Conservation (phyloP, 2,113 vertebrate genomes). For the Erythrolamprus reginae region DNA sequence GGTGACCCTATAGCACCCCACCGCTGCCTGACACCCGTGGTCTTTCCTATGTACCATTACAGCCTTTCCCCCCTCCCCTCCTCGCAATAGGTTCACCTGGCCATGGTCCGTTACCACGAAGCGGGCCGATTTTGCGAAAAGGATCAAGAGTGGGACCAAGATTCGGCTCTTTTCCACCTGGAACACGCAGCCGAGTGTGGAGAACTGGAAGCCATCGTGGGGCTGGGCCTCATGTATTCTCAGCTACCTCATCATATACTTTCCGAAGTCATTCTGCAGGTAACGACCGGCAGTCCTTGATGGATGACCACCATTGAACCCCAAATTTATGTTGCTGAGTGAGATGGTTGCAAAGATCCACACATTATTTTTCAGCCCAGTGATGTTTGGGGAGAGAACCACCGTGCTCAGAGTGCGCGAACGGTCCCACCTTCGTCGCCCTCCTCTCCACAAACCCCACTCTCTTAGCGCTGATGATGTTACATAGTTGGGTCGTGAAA, state of each 20-base stretch:
- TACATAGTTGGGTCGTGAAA: too few relatives aligned
- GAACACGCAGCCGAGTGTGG: slow-evolving; percentile 88
- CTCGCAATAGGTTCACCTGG: slow-evolving; percentile 86
- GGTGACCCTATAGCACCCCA: too few relatives aligned
- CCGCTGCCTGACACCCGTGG: neutral
- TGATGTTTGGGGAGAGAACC: neutral
- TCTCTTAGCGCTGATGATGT: too few relatives aligned
- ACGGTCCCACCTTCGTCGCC: neutral
- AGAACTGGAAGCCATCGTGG: slow-evolving; percentile 92
- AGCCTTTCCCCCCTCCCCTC: neutral
- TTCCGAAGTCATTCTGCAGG: slow-evolving; percentile 80
- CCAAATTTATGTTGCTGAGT: neutral
- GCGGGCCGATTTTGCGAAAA: slow-evolving; percentile 89
- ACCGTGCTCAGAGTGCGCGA: neutral
- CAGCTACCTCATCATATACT: slow-evolving; percentile 94
- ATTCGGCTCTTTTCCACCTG: slow-evolving; percentile 88
- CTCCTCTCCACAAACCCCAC: too few relatives aligned
- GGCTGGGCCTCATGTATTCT: slow-evolving; percentile 82
- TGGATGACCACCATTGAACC: accelerated
- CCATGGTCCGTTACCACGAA: slow-evolving; percentile 93
- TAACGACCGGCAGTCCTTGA: slow-evolving; percentile 40
- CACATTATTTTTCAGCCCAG: neutral
- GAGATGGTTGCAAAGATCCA: neutral
- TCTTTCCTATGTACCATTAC: neutral
- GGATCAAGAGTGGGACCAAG: slow-evolving; percentile 83